Conservation (phyloP, 92 coral and sea anemone species). For the Paramuricea clavata region DNA sequence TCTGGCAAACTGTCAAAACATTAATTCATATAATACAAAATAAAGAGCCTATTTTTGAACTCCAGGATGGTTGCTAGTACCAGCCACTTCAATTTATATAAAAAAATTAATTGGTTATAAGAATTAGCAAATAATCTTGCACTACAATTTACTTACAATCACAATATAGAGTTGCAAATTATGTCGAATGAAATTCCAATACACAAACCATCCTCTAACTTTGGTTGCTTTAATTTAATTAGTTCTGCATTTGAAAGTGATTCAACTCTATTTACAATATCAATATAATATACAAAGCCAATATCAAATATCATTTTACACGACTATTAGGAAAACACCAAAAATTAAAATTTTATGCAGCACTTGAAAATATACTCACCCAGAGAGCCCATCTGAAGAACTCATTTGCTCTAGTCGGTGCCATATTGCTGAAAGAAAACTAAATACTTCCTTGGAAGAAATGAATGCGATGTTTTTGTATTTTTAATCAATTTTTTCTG, state of each 20-base stretch:
- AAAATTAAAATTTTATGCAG: not conserved
- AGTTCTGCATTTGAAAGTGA: no score
- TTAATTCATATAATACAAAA: no score
- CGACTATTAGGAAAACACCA: not conserved
- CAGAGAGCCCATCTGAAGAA: constrained; percentile 66
- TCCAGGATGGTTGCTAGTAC: no score
- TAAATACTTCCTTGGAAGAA: not conserved
- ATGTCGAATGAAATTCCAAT: not conserved
- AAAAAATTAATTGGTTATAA: not conserved
- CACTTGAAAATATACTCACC: constrained; percentile 58
- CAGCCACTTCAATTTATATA: no score
- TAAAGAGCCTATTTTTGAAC: no score
- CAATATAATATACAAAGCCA: not conserved
- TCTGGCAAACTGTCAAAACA: not conserved
- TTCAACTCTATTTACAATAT: not conserved
- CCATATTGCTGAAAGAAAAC: constrained; percentile 1
- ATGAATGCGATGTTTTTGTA: not conserved
- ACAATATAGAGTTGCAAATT: not conserved
- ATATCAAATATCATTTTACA: not conserved
- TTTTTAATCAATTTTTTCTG: not conserved
- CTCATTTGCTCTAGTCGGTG: constrained; percentile 57
- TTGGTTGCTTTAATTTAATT: not conserved
- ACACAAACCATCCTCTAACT: not conserved
- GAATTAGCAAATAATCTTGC: no score
- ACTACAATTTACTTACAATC: not conserved